Evolutionary conservation across 2,888 invertebrate species (phyloP), one percentile per base, ranked within the genome.

Genomic region (Hirtodrosophila histrioides): DNA sequence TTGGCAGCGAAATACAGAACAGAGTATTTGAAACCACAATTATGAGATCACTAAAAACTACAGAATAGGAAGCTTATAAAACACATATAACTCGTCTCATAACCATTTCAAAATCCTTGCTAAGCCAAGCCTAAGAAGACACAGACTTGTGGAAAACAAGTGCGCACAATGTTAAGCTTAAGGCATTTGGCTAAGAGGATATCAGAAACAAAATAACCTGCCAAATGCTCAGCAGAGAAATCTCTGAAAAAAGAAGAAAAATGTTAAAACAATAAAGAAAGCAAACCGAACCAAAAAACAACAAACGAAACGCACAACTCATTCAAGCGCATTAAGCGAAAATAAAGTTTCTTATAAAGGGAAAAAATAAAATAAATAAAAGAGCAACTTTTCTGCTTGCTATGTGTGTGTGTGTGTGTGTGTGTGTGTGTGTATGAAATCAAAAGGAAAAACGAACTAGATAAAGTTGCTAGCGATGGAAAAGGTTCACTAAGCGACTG

Each of bases 321-420:
- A 83, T 78, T 86, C 79, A 78, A 76, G 83, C 76, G 82, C 70
- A 85, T 78, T 85, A 82, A 66, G 82, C 86, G 62, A 73, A 78
- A 78, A 81, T 66, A 81, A 82, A 82, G 60, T 81, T 77, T 65
- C 29, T 60, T 56, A 48, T 9, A 58, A 51, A 62, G 40, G 57
- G 41, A 58, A 12, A 33, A 36, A 24, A 31, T 24, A 23, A 45
- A 64, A n/a, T 6, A 17, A 24, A 36, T 40, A 23, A 33, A 33
- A 40, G 39, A 36, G 37, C 12, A 68, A 56, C 57, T 61, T 58
- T 53, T 8, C 27, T 45, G 67, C 43, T 50, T 36, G 46, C 36
- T 57, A 29, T 55, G 10, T 55, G 35, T 48, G 48, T 48, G 48
- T 49, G 33, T 53, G 31, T 44, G 37, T 65, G 10, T 56, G 12